These are phyloP conservation scores for Druon quercuslanigerum DNA, from an alignment of 1,140 invertebrate species.

Conservation along the genomic window DNA sequence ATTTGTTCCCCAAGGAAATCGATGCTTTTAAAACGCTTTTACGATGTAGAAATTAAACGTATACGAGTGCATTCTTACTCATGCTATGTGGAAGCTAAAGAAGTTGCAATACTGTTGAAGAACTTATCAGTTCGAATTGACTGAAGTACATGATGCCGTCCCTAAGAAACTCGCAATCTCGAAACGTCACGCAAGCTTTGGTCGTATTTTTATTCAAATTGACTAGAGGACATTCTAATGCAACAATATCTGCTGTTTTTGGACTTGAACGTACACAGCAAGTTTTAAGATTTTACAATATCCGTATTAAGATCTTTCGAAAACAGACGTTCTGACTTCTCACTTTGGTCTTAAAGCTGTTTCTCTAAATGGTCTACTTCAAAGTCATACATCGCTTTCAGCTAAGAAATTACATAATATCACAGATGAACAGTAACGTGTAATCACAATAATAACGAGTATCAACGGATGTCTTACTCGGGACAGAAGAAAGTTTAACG, in stretches of 20 bases:
- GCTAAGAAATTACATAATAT: constrained; percentile 38
- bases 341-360: constrained; percentile 44
- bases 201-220: constrained; percentile 48
- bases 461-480: no score
- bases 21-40: constrained; percentile 49
- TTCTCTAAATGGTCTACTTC: constrained; percentile 34
- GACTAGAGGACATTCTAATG: constrained; percentile 36
- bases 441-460: no score
- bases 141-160: constrained; percentile 34
- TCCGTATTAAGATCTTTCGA: constrained; percentile 46
- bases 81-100: constrained; percentile 28
- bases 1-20: constrained; percentile 48
- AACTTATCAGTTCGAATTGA: constrained; percentile 29
- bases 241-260: constrained; percentile 35
- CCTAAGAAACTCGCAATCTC: constrained; percentile 34
- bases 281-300: constrained; percentile 28
- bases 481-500: no score
- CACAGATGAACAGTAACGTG: constrained; percentile 33
- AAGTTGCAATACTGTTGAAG: constrained; percentile 37
- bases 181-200: constrained; percentile 41
- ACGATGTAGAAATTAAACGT: constrained; percentile 41
- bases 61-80: constrained; percentile 32
- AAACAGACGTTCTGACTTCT: constrained; percentile 47
- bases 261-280: constrained; percentile 36
- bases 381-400: constrained; percentile 41